Evolutionary conservation across 2,797 vertebrate genomes (phyloP), one percentile per base, ranked within the genome.

Genomic region (Harpagifer antarcticus): DNA sequence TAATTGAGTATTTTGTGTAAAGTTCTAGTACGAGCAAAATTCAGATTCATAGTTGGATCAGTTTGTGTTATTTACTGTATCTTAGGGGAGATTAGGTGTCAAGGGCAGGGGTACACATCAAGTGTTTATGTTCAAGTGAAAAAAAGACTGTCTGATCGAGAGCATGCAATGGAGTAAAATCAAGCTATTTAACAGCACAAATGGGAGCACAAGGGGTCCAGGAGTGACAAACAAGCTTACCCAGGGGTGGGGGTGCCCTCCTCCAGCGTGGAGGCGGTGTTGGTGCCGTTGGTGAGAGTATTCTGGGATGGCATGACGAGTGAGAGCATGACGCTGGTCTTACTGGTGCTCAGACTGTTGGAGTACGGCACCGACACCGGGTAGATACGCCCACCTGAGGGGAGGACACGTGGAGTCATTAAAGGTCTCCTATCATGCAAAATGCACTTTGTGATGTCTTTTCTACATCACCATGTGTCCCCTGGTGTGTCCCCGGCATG

Each of bases 351-450:
- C 86, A 92, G 93, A 78, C 95, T 94, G 81, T 96, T 98, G 23
- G 97, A 98, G 93, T 99, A 99, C 0, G 98, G 98, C 84, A 99
- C 97, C 0, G 98, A 99, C 9, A 99, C 98, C 0, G 98, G 98
- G 87, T 98, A 99, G 87, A 99, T 95, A 0, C 98, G 96, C 1
- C 97, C 97, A 53, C 98, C 98, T 96, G 89, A 9, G 42, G 54
- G 15, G 54, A 1, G 33, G 33, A 37, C 6, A 9, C 0, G 33
- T 37, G 33, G 1, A 37, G 9, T 37, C 33, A 37, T 37, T 37
- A 27, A 27, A 27, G 27, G 27, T 4, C 3, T 4, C 27, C 27
- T 27, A 27, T 27, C 4, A 4, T 4, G 27, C 27, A 5, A 27
- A 27, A 27, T 27, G 4, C 27, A 27, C 27, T 4, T 27, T 27